Evolutionary conservation across 1,140 invertebrate species (phyloP), one percentile per base, ranked within the genome.

Genomic region (Scaptomyza montana): DNA sequence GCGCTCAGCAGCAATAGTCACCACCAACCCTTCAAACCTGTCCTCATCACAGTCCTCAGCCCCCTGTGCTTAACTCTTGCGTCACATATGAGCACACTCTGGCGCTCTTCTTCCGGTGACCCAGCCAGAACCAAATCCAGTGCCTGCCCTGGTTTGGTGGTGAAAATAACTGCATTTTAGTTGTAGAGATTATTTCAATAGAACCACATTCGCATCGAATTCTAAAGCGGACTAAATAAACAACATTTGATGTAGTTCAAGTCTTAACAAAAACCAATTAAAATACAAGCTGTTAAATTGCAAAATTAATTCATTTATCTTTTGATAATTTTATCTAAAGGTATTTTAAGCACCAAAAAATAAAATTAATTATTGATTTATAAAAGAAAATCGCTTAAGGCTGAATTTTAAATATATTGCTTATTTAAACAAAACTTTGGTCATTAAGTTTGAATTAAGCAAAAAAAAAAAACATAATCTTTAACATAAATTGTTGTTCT

Each of bases 111-210:
- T 69, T 55, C 30, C 61, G 33, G 9, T 39, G 66, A 28, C 56
- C 30, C 50, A 67, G 59, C 30, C 55, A 55, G 16, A 16, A 16
- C 16, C 16, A 39, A 60, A 6, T 65, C 63, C 77, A 61, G 59
- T 36, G 68, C 41, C 70, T 51, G 45, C 21, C 1, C 66, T 57
- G 36, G 43, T 12, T 56, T 77, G 78, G 78, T 87, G 80, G 85
- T 89, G 80, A 65, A 81, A 89, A 12, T 5, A 84, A 89, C 63
- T 89, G 84, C 84, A 89, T 89, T 89, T 89, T 70, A 89, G 84
- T 89, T 89, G 84, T 89, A 89, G 77, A 89, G 85, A 89, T 82
- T 89, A 77, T 84, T 89, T 89, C 73, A 67, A 57, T 69, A 79
- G 70, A 84, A 54, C 65, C 69, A 84, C 85, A 84, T 87, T 66